Percentiles rank a stretch among this genome's conserved stretches.
Evolutionary conservation across 2,888 invertebrate genomes (phyloP).

Genomic region (Eupithecia exiguata): DNA sequence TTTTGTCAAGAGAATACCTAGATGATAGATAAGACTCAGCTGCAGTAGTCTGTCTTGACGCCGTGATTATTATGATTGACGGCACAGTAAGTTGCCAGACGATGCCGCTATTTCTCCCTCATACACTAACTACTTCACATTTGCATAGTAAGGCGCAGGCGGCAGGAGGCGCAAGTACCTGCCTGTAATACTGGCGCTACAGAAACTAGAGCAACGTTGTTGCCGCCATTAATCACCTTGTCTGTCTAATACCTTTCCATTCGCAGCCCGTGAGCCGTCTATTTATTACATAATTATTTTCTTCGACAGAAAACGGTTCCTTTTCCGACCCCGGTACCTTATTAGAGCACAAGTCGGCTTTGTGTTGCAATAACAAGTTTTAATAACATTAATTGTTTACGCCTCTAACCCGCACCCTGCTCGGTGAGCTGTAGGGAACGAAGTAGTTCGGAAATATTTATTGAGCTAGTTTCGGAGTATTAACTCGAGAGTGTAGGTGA

Average conservation of each 20-base stretch:
- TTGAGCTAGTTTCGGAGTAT: constrained; percentile 68
- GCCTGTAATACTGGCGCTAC: constrained; percentile 53
- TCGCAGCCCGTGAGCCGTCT: constrained; percentile 72
- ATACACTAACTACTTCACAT: constrained; percentile 72
- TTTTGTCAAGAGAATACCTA: constrained; percentile 14
- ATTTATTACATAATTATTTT: constrained; percentile 81
- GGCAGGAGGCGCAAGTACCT: constrained; percentile 56
- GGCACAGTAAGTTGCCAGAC: constrained; percentile 69
- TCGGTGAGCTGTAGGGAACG: constrained; percentile 60
- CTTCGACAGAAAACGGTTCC: constrained; percentile 70
- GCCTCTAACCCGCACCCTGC: constrained; percentile 72
- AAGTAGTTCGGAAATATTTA: constrained; percentile 70
- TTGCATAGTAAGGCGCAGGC: constrained; percentile 67
- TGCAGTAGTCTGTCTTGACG: constrained; percentile 46
- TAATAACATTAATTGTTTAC: constrained; percentile 79
- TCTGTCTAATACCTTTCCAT: constrained; percentile 81
- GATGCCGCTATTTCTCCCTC: constrained; percentile 67
- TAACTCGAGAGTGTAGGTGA: constrained; percentile 50
- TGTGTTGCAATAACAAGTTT: constrained; percentile 73
- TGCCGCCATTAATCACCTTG: constrained; percentile 79
- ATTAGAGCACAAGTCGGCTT: constrained; percentile 65
- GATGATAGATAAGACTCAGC: constrained; percentile 53
- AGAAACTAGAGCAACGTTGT: constrained; percentile 64
- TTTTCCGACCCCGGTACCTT: constrained; percentile 61
- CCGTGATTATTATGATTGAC: constrained; percentile 71